phyloP scores from a whole-genome alignment of 2,888 invertebrate species.

The Lomographa bimaculata region DNA sequence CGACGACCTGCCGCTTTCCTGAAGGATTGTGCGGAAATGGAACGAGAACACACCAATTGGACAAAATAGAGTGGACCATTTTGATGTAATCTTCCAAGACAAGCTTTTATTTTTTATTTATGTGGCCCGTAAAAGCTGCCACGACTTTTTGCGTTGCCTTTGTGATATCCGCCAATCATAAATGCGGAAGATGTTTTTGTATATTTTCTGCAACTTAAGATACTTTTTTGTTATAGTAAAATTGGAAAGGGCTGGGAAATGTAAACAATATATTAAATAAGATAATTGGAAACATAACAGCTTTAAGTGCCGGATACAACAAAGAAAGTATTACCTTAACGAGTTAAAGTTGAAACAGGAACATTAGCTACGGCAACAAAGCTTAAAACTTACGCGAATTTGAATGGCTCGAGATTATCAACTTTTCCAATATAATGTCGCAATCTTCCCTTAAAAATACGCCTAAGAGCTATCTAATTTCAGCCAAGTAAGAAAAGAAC shows the following conservation, averaged over 20 bases:
- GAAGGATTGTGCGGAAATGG: constrained; percentile 33
- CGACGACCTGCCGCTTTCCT: constrained; percentile 29
- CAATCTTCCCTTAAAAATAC: constrained; percentile 1
- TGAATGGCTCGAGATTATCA: constrained; percentile 1
- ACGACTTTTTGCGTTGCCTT: constrained; percentile 17
- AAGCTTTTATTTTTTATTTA: constrained; percentile 24
- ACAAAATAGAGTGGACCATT: constrained; percentile 28
- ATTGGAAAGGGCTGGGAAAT: no score
- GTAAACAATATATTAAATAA: no score
- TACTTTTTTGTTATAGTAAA: not conserved
- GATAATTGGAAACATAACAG: not conserved
- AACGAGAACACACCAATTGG: constrained; percentile 31
- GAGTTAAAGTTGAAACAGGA: not conserved
- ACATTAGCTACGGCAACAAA: constrained; percentile 1
- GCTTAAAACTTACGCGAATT: constrained; percentile 2
- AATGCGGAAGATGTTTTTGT: constrained; percentile 12
- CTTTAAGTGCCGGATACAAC: not conserved
- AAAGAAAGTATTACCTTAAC: constrained; percentile 3
- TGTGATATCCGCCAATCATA: constrained; percentile 14
- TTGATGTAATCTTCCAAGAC: constrained; percentile 25
- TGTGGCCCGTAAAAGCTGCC: constrained; percentile 17
- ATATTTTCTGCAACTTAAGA: constrained; percentile 7
- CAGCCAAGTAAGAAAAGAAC: constrained; percentile 11
- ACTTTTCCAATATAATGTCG: constrained; percentile 1
- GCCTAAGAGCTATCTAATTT: constrained; percentile 6